phyloP scores from a whole-genome alignment of 2,888 invertebrate species.

The Dolichopus griseipennis region DNA sequence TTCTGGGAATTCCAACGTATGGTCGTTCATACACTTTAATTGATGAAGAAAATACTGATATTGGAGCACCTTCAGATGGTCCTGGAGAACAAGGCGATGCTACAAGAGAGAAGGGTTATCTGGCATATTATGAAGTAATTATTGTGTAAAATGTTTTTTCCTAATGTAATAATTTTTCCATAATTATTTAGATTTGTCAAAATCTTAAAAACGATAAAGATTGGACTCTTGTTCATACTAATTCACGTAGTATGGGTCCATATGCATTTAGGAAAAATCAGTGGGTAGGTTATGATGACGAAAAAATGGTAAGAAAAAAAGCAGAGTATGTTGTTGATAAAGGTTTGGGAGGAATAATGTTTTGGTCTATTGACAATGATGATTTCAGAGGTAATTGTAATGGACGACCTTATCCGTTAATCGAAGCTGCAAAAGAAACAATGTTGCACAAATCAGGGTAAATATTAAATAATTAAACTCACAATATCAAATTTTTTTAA shows the following conservation, averaged over 20 bases:
- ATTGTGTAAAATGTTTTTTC: not conserved
- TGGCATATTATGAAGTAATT: slow-evolving; percentile 82
- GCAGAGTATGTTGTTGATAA: slow-evolving; percentile 77
- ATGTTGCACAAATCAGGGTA: slow-evolving; percentile 59
- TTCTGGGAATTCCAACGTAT: slow-evolving; percentile 81
- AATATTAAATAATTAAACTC: too few species aligned
- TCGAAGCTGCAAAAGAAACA: slow-evolving; percentile 82
- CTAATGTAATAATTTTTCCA: not conserved
- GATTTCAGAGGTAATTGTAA: slow-evolving; percentile 88
- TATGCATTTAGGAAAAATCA: slow-evolving; percentile 80
- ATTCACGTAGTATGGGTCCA: slow-evolving; percentile 77
- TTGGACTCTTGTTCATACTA: slow-evolving; percentile 77
- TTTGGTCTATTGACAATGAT: slow-evolving; percentile 78
- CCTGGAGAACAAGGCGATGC: slow-evolving; percentile 87
- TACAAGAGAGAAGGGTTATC: slow-evolving; percentile 84
- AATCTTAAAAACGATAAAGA: slow-evolving; percentile 59
- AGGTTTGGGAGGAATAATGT: slow-evolving; percentile 64
- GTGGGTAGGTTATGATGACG: slow-evolving; percentile 91
- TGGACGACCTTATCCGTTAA: slow-evolving; percentile 77
- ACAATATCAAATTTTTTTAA: too few species aligned
- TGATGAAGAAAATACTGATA: slow-evolving; percentile 72
- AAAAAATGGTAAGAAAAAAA: slow-evolving; percentile 71
- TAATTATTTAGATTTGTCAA: slow-evolving; percentile 65
- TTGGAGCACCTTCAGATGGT: slow-evolving; percentile 84
- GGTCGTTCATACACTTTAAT: slow-evolving; percentile 83